Conservation (phyloP, 2,113 vertebrate species). For the Prolemur simus region DNA sequence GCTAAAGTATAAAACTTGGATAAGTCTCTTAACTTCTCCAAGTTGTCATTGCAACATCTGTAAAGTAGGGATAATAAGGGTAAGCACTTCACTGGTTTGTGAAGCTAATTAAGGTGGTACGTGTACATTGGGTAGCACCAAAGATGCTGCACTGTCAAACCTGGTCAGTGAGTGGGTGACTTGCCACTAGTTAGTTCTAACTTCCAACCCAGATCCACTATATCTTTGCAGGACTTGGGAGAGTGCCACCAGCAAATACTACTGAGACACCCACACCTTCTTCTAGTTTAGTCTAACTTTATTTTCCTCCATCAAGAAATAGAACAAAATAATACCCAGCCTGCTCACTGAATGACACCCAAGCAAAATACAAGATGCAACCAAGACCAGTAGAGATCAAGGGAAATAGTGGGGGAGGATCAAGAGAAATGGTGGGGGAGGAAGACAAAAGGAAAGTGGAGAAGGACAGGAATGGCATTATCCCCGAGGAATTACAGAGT, state of each 20-base stretch:
- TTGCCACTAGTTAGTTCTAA: background rate
- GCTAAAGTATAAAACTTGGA: background rate
- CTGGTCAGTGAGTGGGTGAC: background rate
- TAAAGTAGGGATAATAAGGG: background rate
- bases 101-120: background rate
- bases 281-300: background rate
- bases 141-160: background rate
- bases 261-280: background rate
- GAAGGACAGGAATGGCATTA: background rate
- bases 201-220: background rate
- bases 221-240: background rate
- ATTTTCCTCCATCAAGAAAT: background rate
- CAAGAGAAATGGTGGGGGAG: background rate
- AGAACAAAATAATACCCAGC: background rate
- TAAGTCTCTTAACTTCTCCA: background rate
- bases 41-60: background rate
- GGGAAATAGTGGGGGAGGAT: background rate
- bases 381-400: background rate
- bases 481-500: background rate
- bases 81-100: background rate
- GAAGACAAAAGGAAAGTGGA: background rate
- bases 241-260: background rate
- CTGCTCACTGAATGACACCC: background rate
- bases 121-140: background rate
- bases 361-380: conserved; percentile 3